Evolutionary conservation across 2,113 vertebrate species (phyloP), one percentile per base, ranked within the genome.

Genomic region (Eolophus roseicapilla): DNA sequence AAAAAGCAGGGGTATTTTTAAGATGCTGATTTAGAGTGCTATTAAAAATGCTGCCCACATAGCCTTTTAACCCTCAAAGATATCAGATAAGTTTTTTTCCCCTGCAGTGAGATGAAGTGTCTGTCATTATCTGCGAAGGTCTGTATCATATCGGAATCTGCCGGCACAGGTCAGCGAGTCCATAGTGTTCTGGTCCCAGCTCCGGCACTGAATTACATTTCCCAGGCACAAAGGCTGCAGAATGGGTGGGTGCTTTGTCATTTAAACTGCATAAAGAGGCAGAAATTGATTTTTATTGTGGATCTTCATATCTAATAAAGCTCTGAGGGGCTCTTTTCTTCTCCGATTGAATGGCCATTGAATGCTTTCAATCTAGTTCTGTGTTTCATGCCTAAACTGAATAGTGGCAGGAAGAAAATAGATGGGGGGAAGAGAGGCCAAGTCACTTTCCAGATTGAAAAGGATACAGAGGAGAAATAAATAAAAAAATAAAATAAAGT

Each of bases 241-340:
- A 99, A 99, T 99, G 99, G 99, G 98, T 98, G 98, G 98, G 98
- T 98, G 98, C 99, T 99, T 99, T 99, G 99, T 99, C 99, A 99
- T 99, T 99, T 99, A 99, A 99, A 99, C 99, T 99, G 99, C 99
- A 99, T 99, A 99, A 99, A 99, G 99, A 99, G 99, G 98, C 99
- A 99, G 99, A 99, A 99, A 99, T 99, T 99, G 99, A 99, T 99
- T 99, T 99, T 99, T 99, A 99, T 99, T 99, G 99, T 99, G 99
- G 99, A 99, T 99, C 99, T 99, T 99, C 99, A 99, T 99, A 99
- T 99, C 99, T 99, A 99, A 99, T 99, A 99, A 99, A 99, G 99
- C 99, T 99, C 99, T 98, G 99, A 99, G 99, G 99, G 99, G 99
- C 98, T 98, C 99, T 98, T 99, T 99, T 99, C 99, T 99, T 99